Percentiles rank a stretch among this genome's conserved stretches.
phyloP scores from a whole-genome alignment of 2,888 invertebrate genomes.

The Coecobrya sp. region DNA sequence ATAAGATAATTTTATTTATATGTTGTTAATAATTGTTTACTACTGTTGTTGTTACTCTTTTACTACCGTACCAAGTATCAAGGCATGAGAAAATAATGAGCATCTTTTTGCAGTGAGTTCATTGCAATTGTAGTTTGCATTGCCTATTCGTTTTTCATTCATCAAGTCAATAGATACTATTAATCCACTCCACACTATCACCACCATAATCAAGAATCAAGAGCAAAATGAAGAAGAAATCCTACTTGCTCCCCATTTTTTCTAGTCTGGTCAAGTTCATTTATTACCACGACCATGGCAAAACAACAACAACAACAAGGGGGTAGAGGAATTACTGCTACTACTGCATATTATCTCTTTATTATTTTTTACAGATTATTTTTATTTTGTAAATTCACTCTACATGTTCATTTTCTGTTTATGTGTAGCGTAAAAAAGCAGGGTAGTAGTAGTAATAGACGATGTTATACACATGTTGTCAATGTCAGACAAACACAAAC shows the following conservation, averaged over 20 bases:
- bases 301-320: constrained; percentile 37
- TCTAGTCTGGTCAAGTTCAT: constrained; percentile 32
- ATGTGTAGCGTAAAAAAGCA: neutral
- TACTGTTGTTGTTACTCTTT: no score
- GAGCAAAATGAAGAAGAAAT: neutral
- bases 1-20: neutral
- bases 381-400: neutral
- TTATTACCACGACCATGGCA: neutral
- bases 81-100: constrained; percentile 4
- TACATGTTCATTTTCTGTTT: neutral
- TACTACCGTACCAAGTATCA: no score
- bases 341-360: neutral
- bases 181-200: neutral
- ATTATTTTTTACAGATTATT: neutral
- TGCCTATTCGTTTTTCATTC: no score
- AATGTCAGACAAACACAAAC: constrained; percentile 1
- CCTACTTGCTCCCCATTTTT: constrained; percentile 4
- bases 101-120: neutral
- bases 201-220: neutral
- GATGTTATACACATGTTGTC: constrained; percentile 3
- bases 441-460: neutral
- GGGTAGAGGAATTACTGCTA: no score
- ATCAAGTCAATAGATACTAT: no score
- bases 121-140: no score
- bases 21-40: neutral